These are phyloP conservation scores for Carduelis carduelis DNA, from an alignment of 2,797 vertebrate species.

Conservation along the genomic window DNA sequence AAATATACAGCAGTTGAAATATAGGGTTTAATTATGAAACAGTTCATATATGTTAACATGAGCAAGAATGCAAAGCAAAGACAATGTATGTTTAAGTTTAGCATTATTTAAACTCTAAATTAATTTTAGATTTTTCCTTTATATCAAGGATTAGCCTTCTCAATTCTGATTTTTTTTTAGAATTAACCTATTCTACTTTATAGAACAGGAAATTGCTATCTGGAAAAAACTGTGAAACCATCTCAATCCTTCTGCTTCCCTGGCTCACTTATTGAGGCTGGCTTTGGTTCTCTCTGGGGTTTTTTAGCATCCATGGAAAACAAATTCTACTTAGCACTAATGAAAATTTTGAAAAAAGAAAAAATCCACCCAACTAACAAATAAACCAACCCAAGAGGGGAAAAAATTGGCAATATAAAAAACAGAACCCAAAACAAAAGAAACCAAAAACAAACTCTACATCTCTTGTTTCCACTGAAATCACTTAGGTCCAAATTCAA, in stretches of 20 bases:
- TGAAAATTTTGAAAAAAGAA: background rate
- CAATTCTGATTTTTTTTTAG: background rate
- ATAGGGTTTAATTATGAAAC: background rate
- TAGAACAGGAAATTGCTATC: background rate
- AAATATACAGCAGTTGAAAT: background rate
- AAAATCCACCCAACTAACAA: background rate
- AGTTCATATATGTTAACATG: background rate
- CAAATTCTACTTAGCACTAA: background rate
- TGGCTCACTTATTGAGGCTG: fast-evolving
- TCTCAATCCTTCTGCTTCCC: background rate
- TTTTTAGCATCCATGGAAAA: background rate
- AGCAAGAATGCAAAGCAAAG: background rate
- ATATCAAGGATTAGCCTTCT: background rate
- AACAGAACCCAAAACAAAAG: background rate
- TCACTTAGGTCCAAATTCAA: background rate
- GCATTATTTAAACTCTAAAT: background rate
- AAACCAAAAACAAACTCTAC: background rate
- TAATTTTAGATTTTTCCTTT: background rate
- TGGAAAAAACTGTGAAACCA: background rate
- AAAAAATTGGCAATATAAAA: background rate
- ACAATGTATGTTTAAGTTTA: background rate
- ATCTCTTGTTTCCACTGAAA: background rate
- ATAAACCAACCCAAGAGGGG: fast-evolving
- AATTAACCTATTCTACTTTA: background rate
- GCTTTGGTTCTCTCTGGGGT: fast-evolving